Evolutionary conservation across 2,888 invertebrate genomes (phyloP), one percentile per base, ranked within the genome.

Genomic region (Latrodectus hesperus): DNA sequence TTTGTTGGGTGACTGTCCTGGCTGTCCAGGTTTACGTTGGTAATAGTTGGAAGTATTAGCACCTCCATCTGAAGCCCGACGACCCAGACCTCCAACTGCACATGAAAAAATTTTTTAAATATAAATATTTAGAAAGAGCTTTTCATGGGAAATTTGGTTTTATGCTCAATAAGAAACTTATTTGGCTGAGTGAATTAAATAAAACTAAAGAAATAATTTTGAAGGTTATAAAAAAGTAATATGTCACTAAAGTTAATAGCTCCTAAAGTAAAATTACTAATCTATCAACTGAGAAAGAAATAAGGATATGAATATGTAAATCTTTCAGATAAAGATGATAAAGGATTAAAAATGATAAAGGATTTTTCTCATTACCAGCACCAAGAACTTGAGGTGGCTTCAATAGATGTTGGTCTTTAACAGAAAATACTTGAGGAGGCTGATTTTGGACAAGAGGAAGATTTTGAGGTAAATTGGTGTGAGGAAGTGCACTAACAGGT

Each of bases 21-120:
- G 16, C 92, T 92, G 81, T 92, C 92, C 84, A 93, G 93, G 88
- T 91, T 94, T 91, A 89, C 92, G 91, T 91, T 94, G 94, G 74
- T 85, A 82, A 91, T 94, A 95, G 91, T 93, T 94, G 90, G 96
- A 96, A 90, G 98, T 94, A 93, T 98, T 97, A 81, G 98, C 98
- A 84, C 98, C 98, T 90, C 98, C 98, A 93, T 98, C 98, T 16
- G 98, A 98, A 78, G 98, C 98, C 90, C 98, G 95, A 67, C 98
- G 94, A 9, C 97, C 97, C 88, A 92, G 88, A 49, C 91, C 91
- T 70, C 91, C 90, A 67, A 90, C 90, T 90, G 85, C 6, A 67
- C 74, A 87, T 84, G 75, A 85, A 76, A 80, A 73, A 10, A 5
- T 60, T 60, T 60, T 16, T n/a, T 0, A 60, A 10, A 11, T 10